These are phyloP conservation scores for Holacanthella duospinosa DNA, from an alignment of 2,888 invertebrate genomes.

Conservation along the genomic window DNA sequence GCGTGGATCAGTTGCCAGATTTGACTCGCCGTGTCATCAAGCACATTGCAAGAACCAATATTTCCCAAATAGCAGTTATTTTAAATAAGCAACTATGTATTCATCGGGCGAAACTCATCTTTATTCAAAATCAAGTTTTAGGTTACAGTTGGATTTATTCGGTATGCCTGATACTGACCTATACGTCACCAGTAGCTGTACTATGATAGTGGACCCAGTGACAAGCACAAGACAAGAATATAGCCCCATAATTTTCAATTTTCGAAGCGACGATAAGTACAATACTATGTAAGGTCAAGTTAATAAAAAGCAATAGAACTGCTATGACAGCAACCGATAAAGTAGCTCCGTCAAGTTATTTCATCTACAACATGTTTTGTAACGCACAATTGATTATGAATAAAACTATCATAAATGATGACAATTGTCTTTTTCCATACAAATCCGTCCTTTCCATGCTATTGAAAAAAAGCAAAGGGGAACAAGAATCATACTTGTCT, in stretches of 20 bases:
- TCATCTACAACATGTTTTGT: background rate
- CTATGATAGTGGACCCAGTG: background rate
- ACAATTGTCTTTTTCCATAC: background rate
- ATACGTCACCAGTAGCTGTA: background rate
- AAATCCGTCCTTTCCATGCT: background rate
- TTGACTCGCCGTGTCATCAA: background rate
- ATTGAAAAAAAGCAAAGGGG: background rate
- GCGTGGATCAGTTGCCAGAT: no score
- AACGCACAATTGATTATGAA: background rate
- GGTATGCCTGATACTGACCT: no score
- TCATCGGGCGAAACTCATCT: background rate
- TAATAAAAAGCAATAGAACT: background rate
- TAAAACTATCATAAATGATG: background rate
- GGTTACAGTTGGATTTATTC: background rate
- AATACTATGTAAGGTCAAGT: background rate
- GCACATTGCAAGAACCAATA: background rate
- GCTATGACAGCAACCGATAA: no score
- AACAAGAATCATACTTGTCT: background rate
- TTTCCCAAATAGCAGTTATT: background rate
- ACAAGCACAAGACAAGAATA: background rate
- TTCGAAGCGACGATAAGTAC: background rate
- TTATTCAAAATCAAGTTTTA: background rate
- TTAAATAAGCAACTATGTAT: background rate
- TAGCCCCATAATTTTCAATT: background rate
- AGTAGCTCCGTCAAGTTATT: no score